These are phyloP conservation scores for Notamacropus eugenii DNA, from an alignment of 2,797 vertebrate species.

Conservation along the genomic window DNA sequence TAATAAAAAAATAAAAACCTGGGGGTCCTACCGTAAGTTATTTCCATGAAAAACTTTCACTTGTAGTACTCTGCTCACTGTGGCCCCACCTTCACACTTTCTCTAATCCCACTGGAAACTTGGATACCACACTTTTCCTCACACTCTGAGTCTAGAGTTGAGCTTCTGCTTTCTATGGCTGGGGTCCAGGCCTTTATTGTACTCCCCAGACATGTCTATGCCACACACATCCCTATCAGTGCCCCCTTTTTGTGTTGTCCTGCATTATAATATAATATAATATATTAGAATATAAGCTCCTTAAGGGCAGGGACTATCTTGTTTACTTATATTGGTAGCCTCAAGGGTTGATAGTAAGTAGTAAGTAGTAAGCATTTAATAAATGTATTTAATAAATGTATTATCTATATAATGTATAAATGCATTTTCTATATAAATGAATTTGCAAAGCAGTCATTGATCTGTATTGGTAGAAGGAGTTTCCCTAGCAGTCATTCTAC, in stretches of 20 bases:
- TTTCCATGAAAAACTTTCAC: neutral
- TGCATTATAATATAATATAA: neutral
- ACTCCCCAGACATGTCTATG: neutral
- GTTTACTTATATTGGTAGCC: neutral
- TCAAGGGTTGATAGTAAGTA: neutral
- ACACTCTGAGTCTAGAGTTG: neutral
- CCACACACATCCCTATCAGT: neutral
- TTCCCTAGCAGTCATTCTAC: neutral
- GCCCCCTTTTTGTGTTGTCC: neutral
- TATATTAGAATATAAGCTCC: neutral
- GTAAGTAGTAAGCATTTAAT: neutral
- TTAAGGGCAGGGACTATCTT: neutral
- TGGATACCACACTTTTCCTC: neutral
- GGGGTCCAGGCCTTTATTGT: neutral
- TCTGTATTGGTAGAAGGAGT: neutral
- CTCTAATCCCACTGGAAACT: neutral
- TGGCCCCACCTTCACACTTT: neutral
- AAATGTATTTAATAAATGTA: neutral
- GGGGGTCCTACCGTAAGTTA: neutral
- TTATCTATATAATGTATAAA: no score
- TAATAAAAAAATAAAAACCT: neutral
- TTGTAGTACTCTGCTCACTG: neutral
- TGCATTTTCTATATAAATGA: neutral
- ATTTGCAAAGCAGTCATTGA: neutral
- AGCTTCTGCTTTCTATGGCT: neutral